Percentiles rank a stretch among this genome's conserved stretches.
These are phyloP conservation scores for Enteromius anoplus DNA, from an alignment of 2,797 vertebrate genomes.

Conservation along the genomic window DNA sequence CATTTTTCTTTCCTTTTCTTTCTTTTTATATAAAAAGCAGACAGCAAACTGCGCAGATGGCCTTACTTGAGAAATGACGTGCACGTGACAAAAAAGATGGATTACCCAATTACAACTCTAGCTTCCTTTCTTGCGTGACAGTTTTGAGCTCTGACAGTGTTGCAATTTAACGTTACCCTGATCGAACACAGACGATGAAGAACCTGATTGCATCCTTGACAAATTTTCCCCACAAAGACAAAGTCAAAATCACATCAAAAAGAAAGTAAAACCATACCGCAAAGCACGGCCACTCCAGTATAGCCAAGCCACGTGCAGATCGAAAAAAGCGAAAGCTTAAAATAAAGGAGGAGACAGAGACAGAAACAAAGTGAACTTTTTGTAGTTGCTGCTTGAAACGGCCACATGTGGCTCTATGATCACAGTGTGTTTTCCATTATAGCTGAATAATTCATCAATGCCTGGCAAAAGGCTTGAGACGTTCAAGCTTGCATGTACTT, in stretches of 20 bases:
- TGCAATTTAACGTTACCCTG: not conserved
- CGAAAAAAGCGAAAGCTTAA: not conserved
- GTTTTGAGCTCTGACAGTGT: constrained; percentile 9
- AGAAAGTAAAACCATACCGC: not conserved
- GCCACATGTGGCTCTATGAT: constrained; percentile 17
- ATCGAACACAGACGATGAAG: constrained; percentile 25
- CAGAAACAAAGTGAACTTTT: constrained; percentile 38
- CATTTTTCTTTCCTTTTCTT: not conserved
- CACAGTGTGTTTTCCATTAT: constrained; percentile 24
- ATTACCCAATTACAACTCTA: constrained; percentile 17
- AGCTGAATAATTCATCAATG: constrained; percentile 52
- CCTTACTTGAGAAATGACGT: not conserved
- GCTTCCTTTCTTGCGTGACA: not conserved
- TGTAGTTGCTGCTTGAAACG: not conserved
- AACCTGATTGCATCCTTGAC: constrained; percentile 9
- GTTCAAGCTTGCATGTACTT: constrained; percentile 24
- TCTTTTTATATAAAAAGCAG: not conserved
- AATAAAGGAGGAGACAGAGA: constrained; percentile 9
- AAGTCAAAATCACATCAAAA: constrained; percentile 2
- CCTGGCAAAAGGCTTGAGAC: constrained; percentile 28
- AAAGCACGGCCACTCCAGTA: not conserved
- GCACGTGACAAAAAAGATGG: constrained; percentile 21
- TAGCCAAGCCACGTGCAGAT: not conserved
- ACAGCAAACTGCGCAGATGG: not conserved
- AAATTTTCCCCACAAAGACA: constrained; percentile 21